phyloP scores from a whole-genome alignment of 2,888 invertebrate species.

The Entomobrya proxima region DNA sequence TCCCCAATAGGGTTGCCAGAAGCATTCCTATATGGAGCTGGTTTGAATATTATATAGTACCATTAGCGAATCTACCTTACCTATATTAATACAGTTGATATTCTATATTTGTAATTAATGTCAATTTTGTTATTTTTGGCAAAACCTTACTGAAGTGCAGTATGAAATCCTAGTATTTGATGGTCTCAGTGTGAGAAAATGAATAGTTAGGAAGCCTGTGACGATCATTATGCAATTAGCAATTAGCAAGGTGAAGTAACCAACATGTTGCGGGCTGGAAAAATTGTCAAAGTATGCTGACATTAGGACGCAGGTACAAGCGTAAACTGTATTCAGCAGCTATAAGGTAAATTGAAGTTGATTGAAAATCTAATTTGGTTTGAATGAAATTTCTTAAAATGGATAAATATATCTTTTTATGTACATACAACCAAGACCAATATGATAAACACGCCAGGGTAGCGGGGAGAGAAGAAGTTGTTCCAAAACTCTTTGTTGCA shows the following conservation, averaged over 20 bases:
- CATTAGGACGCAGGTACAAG: slow-evolving; percentile 27
- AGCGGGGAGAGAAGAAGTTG: slow-evolving; percentile 45
- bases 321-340: slow-evolving; percentile 41
- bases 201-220: slow-evolving; percentile 44
- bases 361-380: no score
- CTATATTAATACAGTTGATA: no score
- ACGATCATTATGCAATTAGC: slow-evolving; percentile 33
- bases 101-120: no score
- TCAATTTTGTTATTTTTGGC: no score
- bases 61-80: not conserved
- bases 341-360: not conserved
- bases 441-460: slow-evolving; percentile 45
- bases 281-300: slow-evolving; percentile 46
- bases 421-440: slow-evolving; percentile 24
- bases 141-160: slow-evolving; percentile 45
- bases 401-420: not conserved
- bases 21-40: slow-evolving; percentile 32
- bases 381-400: not conserved
- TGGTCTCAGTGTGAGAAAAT: slow-evolving; percentile 54
- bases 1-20: not conserved
- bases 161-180: slow-evolving; percentile 11
- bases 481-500: slow-evolving; percentile 58
- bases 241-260: slow-evolving; percentile 16
- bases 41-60: not conserved
- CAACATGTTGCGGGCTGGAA: slow-evolving; percentile 15